Base-by-base conservation (phyloP, 2,113 vertebrate genomes). In the Hiodon alosoides region DNA sequence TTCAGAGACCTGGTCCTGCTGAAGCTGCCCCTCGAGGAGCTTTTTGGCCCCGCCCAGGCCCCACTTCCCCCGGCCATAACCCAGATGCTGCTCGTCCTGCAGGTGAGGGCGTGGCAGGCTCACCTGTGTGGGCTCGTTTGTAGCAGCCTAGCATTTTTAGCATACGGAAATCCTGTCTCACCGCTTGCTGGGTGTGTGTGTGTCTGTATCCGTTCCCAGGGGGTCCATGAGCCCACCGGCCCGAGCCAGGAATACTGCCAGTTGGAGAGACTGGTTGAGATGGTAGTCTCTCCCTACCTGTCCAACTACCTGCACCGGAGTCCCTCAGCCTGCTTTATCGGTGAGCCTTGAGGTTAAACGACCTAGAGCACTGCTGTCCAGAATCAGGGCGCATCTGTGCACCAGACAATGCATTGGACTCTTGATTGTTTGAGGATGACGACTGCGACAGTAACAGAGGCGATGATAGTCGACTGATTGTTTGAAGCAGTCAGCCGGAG, bases 31-130 rank as follows among this genome's bases (percentile, higher is more conserved):
- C 82, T 95, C 81, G 90, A 93, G 14, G 92, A 93, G 6, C 79
- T 89, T 78, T 87, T 97, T 81, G 85, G 89, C n/a, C 76, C 85
- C 65, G 74, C 85, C 0, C 90, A 77, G 71, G 82, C 86, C 60
- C 84, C 83, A 11, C 64, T 89, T 1, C 96, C 95, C 8, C 85
- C 94, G 0, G 7, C 94, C 68, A 90, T 98, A 58, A 89, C 94
- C 60, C 96, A 98, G 88, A 98, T 98, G 96, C 87, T 98, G 78
- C 91, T 98, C 62, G 84, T 98, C 79, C 90, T 98, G 72, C 96
- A 98, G 94, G 96, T 87, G 13, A 59, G 53, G 46, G 31, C 31
- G 31, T 31, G 31, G 31, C 31, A 31, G 31, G 31, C 31, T 31
- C 31, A 31, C 31, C 2, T 62, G 11, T 62, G 60, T 66, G 57